Base-by-base conservation (phyloP, 1,140 invertebrate species). In the Agraylea sexmaculata region DNA sequence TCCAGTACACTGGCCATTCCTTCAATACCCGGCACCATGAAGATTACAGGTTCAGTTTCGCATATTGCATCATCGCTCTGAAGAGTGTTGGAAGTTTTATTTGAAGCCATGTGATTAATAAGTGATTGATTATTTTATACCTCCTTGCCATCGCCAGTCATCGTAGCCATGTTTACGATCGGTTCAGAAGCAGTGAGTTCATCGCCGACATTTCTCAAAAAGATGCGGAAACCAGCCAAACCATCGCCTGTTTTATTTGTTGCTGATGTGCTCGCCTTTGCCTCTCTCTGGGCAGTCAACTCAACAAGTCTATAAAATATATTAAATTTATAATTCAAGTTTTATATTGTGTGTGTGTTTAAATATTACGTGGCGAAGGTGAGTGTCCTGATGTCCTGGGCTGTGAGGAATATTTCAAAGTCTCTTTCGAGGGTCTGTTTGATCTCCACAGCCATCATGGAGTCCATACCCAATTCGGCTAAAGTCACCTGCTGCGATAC, bases 381-480 rank as follows among this genome's bases (percentile, higher is more conserved):
- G 0, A 74, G 51, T 1, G 62, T 68, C 39, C 86, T 69, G 36
- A 91, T 81, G 51, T 89, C 85, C 53, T 83, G 77, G 35, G 83
- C 79, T 0, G 82, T 75, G 4, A 90, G 60, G 50, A 77, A 71
- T 23, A 88, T 59, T 55, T 88, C 83, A 60, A 80, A 87, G 54
- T 87, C 81, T 54, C 83, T 64, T 56, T 90, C 87, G 4, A 90
- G 58, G 0, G 80, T 80, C 59, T 89, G 84, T 52, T 89, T 87
- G 42, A 90, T 83, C 64, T 91, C 87, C 1, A 88, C 83, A 3
- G 80, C 83, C 80, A 89, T 89, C 54, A 92, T 73, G 12, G 84
- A 88, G 62, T 92, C 88, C 70, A 92, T 80, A 34, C 88, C 87
- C 30, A 91, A 68, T 60, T 93, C 89, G 13, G 82, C 81, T 1